These are phyloP conservation scores for Rissa tridactyla DNA, from an alignment of 2,113 vertebrate genomes.

Conservation along the genomic window DNA sequence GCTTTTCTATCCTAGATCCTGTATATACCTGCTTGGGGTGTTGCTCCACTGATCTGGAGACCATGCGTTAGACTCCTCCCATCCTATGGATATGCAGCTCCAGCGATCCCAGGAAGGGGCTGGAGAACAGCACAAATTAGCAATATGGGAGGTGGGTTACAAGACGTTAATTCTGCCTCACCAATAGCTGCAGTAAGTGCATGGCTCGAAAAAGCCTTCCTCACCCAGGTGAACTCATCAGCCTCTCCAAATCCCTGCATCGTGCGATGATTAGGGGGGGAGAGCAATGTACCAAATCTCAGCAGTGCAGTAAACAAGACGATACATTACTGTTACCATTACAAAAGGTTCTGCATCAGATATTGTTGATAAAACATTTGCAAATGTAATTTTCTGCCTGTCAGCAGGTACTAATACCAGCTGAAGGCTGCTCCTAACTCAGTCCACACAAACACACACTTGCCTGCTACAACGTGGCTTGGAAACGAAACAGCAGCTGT, in stretches of 20 bases:
- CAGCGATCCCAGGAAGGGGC: background rate
- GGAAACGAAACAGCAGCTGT: background rate
- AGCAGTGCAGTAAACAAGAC: background rate
- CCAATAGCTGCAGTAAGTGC: background rate
- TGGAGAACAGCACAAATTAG: background rate
- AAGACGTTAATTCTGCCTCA: background rate
- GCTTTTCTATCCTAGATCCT: background rate
- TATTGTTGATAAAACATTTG: background rate
- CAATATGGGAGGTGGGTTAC: background rate
- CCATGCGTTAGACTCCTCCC: background rate
- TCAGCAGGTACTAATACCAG: background rate
- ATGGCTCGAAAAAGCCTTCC: background rate
- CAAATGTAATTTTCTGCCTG: background rate
- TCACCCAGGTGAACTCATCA: background rate
- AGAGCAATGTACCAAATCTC: background rate
- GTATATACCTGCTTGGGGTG: fast-evolving
- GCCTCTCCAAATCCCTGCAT: background rate
- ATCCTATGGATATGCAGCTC: background rate
- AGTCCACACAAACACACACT: background rate
- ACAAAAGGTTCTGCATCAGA: background rate
- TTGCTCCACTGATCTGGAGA: background rate
- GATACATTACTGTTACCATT: background rate
- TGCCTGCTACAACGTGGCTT: background rate
- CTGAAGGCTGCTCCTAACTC: background rate
- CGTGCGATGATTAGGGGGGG: fast-evolving